Evolutionary conservation across 2,113 vertebrate species (phyloP).

Genomic region (Indicator indicator): DNA sequence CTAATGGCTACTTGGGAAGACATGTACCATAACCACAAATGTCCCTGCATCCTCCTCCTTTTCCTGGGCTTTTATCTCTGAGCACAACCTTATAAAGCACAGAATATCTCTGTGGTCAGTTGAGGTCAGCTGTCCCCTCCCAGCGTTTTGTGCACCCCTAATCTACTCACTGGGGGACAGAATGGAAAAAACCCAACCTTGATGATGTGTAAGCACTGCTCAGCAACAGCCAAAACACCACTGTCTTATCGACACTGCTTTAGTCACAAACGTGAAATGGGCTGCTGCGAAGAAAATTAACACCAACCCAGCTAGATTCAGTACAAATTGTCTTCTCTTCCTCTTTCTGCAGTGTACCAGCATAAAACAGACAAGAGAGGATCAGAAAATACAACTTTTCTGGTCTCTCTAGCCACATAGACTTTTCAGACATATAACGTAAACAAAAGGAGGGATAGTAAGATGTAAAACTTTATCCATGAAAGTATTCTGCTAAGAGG

Average conservation of each 20-base stretch:
- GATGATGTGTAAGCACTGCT: background rate
- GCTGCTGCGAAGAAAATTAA: background rate
- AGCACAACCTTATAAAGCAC: background rate
- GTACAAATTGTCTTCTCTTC: background rate
- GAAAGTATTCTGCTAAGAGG: background rate
- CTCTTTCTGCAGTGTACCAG: background rate
- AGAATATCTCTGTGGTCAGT: background rate
- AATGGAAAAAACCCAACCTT: background rate
- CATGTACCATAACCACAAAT: background rate
- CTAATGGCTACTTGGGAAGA: background rate
- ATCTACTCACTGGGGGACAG: accelerated
- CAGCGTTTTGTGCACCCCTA: accelerated
- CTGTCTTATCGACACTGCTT: accelerated
- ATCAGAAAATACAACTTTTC: background rate
- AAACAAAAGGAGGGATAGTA: background rate
- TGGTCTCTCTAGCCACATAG: background rate
- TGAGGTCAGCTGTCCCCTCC: background rate
- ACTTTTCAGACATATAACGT: background rate
- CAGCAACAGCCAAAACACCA: accelerated
- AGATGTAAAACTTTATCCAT: background rate
- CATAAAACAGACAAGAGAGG: background rate
- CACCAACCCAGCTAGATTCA: background rate
- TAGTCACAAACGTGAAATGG: background rate
- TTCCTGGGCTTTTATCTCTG: background rate
- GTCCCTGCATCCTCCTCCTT: background rate